phyloP scores from a whole-genome alignment of 2,113 vertebrate species.

The Anarhynchus alexandrinus region DNA sequence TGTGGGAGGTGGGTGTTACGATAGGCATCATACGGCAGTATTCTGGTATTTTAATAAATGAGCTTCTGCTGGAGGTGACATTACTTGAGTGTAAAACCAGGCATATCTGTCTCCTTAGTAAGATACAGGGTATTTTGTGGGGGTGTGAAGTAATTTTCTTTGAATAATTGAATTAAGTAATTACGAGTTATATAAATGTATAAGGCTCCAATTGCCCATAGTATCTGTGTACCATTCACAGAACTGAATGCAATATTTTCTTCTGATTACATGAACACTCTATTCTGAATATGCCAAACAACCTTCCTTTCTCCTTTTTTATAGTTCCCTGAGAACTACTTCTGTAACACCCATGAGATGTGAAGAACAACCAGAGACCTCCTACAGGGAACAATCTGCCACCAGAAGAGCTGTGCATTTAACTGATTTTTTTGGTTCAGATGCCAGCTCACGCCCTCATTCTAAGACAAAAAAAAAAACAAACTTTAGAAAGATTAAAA shows the following conservation, averaged over 20 bases:
- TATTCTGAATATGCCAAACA: slow-evolving; percentile 47
- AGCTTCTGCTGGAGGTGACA: slow-evolving; percentile 58
- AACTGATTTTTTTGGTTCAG: slow-evolving; percentile 32
- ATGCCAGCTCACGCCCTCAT: slow-evolving; percentile 12
- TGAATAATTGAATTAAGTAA: slow-evolving; percentile 70
- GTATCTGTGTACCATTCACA: slow-evolving; percentile 63
- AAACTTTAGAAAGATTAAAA: neutral
- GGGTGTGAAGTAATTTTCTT: slow-evolving; percentile 52
- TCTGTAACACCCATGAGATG: slow-evolving; percentile 48
- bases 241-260: slow-evolving; percentile 53
- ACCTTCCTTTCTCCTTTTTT: slow-evolving; percentile 34
- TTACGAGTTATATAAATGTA: slow-evolving; percentile 42
- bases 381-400: slow-evolving; percentile 59
- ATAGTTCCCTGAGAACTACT: slow-evolving; percentile 25
- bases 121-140: slow-evolving; percentile 42
- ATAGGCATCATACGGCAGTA: slow-evolving; percentile 50
- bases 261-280: slow-evolving; percentile 53
- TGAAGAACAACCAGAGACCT: slow-evolving; percentile 57
- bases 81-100: slow-evolving; percentile 50
- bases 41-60: slow-evolving; percentile 64
- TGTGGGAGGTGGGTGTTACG: slow-evolving; percentile 64
- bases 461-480: neutral
- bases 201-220: slow-evolving; percentile 36
- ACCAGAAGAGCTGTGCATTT: slow-evolving; percentile 35
- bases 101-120: slow-evolving; percentile 55